These are phyloP conservation scores for Lophotis ruficrista DNA, from an alignment of 2,113 vertebrate species.

Conservation along the genomic window DNA sequence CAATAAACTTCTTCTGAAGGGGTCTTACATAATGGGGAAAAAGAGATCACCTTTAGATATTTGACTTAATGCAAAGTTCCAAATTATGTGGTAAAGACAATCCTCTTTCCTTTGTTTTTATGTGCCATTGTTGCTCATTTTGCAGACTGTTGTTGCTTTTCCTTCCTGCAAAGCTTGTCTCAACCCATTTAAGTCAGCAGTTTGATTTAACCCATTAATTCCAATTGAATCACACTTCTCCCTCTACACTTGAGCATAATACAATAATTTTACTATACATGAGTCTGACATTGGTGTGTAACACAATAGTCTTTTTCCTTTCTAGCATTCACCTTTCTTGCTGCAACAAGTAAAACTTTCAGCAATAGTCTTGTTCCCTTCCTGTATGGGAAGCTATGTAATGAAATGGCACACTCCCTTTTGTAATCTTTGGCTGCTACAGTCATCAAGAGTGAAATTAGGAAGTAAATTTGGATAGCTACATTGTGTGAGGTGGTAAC, in stretches of 20 bases:
- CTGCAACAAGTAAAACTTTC: background rate
- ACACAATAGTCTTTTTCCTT: background rate
- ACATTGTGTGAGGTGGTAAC: background rate
- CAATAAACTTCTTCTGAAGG: background rate
- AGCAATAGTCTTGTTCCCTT: background rate
- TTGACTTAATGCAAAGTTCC: background rate
- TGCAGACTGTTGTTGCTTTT: background rate
- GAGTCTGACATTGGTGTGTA: background rate
- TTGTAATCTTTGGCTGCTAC: background rate
- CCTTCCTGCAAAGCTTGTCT: background rate
- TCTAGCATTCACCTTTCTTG: background rate
- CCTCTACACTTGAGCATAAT: background rate
- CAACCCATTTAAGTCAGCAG: background rate
- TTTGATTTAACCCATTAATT: background rate
- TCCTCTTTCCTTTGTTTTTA: background rate
- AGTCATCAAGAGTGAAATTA: background rate
- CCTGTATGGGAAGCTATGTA: background rate
- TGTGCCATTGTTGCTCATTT: background rate
- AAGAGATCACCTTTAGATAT: background rate
- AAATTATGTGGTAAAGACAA: background rate
- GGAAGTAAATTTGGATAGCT: background rate
- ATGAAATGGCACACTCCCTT: background rate
- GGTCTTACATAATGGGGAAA: background rate
- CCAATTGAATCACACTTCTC: background rate
- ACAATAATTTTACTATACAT: background rate